phyloP scores from a whole-genome alignment of 2,797 vertebrate species.

The Synaphobranchus kaupii region DNA sequence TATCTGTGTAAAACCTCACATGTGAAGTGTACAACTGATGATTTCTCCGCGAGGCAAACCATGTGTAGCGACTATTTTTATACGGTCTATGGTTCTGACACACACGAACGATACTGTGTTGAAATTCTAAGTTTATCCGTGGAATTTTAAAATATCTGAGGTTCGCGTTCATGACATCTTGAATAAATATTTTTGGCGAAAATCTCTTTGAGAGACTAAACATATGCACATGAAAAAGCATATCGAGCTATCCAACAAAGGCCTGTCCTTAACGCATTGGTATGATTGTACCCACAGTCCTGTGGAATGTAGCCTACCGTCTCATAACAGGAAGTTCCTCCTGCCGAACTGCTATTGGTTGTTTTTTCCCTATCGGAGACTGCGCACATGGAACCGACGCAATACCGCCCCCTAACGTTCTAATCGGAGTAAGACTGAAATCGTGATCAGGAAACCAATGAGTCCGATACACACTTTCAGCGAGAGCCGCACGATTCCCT shows the following conservation, averaged over 20 bases:
- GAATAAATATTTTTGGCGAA: constrained; percentile 23
- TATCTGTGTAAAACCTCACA: constrained; percentile 47
- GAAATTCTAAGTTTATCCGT: constrained; percentile 18
- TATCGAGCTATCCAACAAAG: not conserved
- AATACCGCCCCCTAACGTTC: constrained; percentile 10
- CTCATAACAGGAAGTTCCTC: constrained; percentile 53
- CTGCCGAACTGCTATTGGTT: constrained; percentile 46
- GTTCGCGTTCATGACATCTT: constrained; percentile 21
- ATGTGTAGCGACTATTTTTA: not conserved
- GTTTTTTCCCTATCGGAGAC: constrained; percentile 45
- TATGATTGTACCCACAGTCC: too few species aligned
- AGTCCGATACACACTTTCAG: too few species aligned
- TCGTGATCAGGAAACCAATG: not conserved
- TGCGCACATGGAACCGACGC: not conserved
- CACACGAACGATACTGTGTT: not conserved
- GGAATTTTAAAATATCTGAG: not conserved
- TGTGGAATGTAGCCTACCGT: not conserved
- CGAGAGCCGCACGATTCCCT: too few species aligned
- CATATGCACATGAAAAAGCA: constrained; percentile 45
- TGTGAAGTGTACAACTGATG: not conserved
- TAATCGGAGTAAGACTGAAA: not conserved
- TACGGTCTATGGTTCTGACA: not conserved
- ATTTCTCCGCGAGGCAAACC: constrained; percentile 26
- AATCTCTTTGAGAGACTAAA: constrained; percentile 37
- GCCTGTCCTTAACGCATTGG: not conserved